phyloP scores from a whole-genome alignment of 2,797 vertebrate genomes.

The Hipposideros larvatus region DNA sequence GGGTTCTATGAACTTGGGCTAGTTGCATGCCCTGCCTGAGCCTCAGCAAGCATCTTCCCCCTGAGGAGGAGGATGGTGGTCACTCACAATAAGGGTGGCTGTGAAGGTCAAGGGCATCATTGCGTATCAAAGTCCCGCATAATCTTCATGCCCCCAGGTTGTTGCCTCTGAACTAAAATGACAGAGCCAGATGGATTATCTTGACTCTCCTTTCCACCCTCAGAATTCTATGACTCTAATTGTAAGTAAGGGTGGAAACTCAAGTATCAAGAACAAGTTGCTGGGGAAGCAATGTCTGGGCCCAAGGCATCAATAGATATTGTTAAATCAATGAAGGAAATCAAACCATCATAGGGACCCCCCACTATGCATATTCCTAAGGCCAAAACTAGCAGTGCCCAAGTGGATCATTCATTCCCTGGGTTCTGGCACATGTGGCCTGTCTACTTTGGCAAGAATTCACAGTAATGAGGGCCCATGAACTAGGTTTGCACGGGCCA shows the following conservation, averaged over 20 bases:
- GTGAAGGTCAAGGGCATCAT: too few species aligned
- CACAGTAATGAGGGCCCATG: background rate
- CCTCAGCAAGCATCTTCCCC: background rate
- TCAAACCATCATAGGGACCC: background rate
- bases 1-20: background rate
- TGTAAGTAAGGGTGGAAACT: background rate
- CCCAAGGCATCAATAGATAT: background rate
- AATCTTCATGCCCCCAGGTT: background rate
- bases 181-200: background rate
- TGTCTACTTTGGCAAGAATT: background rate
- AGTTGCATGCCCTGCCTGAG: background rate
- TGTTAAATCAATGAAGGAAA: background rate
- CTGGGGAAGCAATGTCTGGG: background rate
- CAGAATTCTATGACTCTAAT: background rate
- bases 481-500: background rate
- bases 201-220: background rate
- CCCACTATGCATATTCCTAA: background rate
- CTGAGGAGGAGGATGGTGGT: background rate
- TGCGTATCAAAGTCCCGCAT: background rate
- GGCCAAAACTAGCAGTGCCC: background rate
- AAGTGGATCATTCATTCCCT: background rate
- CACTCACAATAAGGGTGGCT: background rate
- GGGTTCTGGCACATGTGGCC: background rate
- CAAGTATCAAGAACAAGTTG: background rate
- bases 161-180: background rate